These are phyloP conservation scores for Tetrax tetrax DNA, from an alignment of 2,113 vertebrate genomes.

Conservation along the genomic window DNA sequence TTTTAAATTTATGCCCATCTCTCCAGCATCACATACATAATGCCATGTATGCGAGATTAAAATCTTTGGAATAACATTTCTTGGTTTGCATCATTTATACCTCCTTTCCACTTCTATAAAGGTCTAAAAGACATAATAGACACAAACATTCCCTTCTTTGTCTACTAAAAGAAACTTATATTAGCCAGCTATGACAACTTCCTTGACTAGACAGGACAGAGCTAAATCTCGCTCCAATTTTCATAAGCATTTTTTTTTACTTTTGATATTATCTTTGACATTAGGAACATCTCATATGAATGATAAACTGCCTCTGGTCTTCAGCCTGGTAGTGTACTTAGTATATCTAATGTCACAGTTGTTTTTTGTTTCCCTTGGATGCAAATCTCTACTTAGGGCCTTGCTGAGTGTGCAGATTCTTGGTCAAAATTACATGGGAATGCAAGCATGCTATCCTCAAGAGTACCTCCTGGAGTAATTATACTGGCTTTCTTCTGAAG, in stretches of 20 bases:
- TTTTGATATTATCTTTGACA: not conserved
- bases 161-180: not conserved
- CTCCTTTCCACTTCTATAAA: not conserved
- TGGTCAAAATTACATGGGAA: not conserved
- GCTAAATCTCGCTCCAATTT: not conserved
- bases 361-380: not conserved
- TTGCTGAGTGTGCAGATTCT: not conserved
- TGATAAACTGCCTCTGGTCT: not conserved
- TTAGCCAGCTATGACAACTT: not conserved
- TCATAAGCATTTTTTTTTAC: not conserved
- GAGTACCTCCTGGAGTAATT: not conserved
- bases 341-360: not conserved
- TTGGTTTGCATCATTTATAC: not conserved
- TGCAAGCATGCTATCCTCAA: not conserved
- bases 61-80: not conserved
- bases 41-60: fast-evolving
- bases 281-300: not conserved
- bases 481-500: not conserved
- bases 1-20: not conserved
- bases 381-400: not conserved
- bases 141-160: not conserved
- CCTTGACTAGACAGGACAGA: not conserved
- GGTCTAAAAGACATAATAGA: not conserved
- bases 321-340: not conserved
- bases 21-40: fast-evolving